Evolutionary conservation across 2,797 vertebrate species (phyloP).

Genomic region (Pipistrellus pygmaeus): DNA sequence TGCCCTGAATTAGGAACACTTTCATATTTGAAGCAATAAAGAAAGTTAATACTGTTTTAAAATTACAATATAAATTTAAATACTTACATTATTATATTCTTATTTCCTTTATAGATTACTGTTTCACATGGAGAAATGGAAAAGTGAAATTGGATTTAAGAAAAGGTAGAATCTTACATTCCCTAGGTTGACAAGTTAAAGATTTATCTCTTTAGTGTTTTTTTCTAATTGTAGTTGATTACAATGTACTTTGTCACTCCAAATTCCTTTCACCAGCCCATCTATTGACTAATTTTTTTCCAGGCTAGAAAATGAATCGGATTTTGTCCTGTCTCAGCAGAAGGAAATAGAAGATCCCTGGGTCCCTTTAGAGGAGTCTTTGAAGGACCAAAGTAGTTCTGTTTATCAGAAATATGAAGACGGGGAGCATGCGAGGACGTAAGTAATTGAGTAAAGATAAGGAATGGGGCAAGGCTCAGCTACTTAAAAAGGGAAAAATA

Average conservation of each 20-base stretch:
- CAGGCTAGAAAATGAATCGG: constrained; percentile 94
- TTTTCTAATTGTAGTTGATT: constrained; percentile 49
- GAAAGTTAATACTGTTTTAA: constrained; percentile 51
- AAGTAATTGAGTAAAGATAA: constrained; percentile 68
- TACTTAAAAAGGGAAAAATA: background rate
- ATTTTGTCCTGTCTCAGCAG: constrained; percentile 96
- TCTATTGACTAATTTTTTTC: constrained; percentile 62
- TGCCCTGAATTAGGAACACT: constrained; percentile 42
- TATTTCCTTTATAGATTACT: constrained; percentile 88
- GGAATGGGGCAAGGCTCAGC: background rate
- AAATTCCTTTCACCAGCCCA: constrained; percentile 39
- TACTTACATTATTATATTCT: constrained; percentile 31
- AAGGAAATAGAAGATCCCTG: constrained; percentile 79
- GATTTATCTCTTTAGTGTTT: background rate
- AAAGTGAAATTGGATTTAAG: constrained; percentile 95
- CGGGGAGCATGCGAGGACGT: constrained; percentile 93
- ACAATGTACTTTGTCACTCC: constrained; percentile 56
- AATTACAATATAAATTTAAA: constrained; percentile 44
- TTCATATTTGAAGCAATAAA: constrained; percentile 34
- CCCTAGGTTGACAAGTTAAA: constrained; percentile 52
- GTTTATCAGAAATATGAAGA: constrained; percentile 74
- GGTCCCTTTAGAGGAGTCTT: too few species aligned
- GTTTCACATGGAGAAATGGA: constrained; percentile 94
- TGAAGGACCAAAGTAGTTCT: too few species aligned
- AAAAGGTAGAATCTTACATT: constrained; percentile 85